Base-by-base conservation (phyloP, 2,888 invertebrate species). In the Nebria salina region DNA sequence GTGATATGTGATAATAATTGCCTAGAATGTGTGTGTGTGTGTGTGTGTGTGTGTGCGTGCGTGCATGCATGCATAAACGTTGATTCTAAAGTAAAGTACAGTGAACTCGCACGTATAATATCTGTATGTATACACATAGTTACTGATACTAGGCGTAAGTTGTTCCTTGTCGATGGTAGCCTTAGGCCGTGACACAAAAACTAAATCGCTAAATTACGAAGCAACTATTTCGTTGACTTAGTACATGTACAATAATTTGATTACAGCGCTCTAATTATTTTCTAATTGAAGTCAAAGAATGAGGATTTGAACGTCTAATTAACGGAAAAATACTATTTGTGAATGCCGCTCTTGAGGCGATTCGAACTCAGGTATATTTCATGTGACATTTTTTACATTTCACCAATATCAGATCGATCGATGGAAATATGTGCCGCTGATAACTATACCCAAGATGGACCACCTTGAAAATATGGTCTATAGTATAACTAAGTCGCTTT, bases 171-270 rank as follows among this genome's bases (percentile, higher is more conserved):
- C 25, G 15, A 20, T 20, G 7, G n/a, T 15, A 65, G 79, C 74
- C 83, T 82, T 78, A 70, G 83, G 82, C 83, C 84, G 83, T 83
- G 85, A 83, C 81, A 83, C 82, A 86, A 86, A 86, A 86, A 86
- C 84, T 85, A 86, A 86, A 86, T 87, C 86, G 86, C 86, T 86
- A 85, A 86, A 86, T 87, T 87, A 86, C 86, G 83, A 85, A 85
- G 86, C 86, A 85, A 84, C 85, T 86, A 86, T 86, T 84, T 83
- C 83, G 70, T 83, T 82, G 84, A 84, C 84, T 84, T 84, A 20
- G 20, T 20, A 83, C 84, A 84, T 80, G 82, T 83, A 81, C 64
- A 81, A 81, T 86, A 86, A 87, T 86, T 86, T 85, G 85, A 86
- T 86, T 86, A 86, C 84, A 82, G 80, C 82, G 83, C 81, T 85